Evolutionary conservation across 2,888 invertebrate genomes (phyloP).

Genomic region (Stramonita haemastoma): DNA sequence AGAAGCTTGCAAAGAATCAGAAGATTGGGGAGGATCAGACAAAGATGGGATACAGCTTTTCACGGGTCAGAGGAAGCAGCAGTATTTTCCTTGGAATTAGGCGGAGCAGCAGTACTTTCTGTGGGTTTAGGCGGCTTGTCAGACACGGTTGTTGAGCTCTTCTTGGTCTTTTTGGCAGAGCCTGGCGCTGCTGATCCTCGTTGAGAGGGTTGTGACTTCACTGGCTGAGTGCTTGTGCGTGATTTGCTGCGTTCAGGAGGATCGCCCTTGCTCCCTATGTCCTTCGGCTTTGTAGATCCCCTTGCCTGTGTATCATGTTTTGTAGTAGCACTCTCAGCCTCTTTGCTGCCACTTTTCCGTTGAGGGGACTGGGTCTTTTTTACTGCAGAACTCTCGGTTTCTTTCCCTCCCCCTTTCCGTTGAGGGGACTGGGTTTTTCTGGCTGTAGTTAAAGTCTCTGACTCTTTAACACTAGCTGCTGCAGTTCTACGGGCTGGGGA

Average conservation of each 20-base stretch:
- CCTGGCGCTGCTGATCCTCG: background rate
- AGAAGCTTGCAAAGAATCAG: background rate
- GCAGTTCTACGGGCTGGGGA: background rate
- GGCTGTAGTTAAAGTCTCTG: background rate
- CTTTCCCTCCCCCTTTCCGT: background rate
- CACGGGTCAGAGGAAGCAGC: background rate
- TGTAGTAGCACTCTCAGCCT: background rate
- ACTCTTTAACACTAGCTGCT: background rate
- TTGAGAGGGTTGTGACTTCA: constrained; percentile 1
- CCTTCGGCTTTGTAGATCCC: background rate
- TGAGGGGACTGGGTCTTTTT: constrained; percentile 24
- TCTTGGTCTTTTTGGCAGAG: background rate
- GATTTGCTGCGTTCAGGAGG: background rate
- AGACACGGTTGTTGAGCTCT: background rate
- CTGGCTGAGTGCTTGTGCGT: background rate
- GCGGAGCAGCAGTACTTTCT: background rate
- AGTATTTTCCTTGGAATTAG: background rate
- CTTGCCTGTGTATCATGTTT: background rate
- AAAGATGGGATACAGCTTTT: background rate
- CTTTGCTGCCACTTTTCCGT: constrained; percentile 16
- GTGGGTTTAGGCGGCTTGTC: background rate
- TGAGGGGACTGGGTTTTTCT: constrained; percentile 27
- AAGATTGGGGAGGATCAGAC: background rate
- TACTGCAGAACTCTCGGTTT: background rate
- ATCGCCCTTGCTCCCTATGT: background rate